Percentiles rank a stretch among this genome's conserved stretches.
phyloP scores from a whole-genome alignment of 2,113 vertebrate genomes.

The Polypterus senegalus region DNA sequence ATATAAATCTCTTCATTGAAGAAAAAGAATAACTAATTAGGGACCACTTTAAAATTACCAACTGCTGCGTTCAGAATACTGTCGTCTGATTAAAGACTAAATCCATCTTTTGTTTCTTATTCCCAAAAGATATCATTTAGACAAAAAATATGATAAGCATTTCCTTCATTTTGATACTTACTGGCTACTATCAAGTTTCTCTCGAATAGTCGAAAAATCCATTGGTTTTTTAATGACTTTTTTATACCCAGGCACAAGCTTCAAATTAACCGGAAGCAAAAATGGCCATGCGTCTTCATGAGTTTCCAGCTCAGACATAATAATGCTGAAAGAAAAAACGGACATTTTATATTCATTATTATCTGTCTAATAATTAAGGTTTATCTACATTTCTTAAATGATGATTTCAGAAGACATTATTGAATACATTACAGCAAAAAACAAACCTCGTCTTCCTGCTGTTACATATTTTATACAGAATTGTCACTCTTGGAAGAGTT shows the following conservation, averaged over 20 bases:
- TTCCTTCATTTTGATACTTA: conserved; percentile 41
- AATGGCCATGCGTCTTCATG: conserved; percentile 98
- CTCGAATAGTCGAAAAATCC: conserved; percentile 97
- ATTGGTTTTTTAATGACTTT: conserved; percentile 98
- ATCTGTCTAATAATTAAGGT: too few species aligned
- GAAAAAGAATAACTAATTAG: too few species aligned
- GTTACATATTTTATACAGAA: too few species aligned
- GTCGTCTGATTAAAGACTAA: too few species aligned
- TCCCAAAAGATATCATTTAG: neutral
- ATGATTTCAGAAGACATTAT: too few species aligned
- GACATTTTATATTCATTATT: neutral
- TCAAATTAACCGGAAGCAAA: conserved; percentile 92
- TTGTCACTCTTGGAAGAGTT: too few species aligned
- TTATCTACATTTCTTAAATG: too few species aligned
- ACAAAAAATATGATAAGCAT: neutral
- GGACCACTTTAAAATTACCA: too few species aligned
- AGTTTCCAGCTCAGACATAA: conserved; percentile 88
- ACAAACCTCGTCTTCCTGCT: too few species aligned
- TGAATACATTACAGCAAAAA: too few species aligned
- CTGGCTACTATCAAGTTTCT: conserved; percentile 84
- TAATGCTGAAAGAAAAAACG: conserved; percentile 54
- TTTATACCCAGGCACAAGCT: conserved; percentile 91
- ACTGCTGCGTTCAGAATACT: too few species aligned
- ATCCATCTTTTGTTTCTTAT: neutral
- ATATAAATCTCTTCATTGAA: too few species aligned